Evolutionary conservation across 2,888 invertebrate species (phyloP).

Genomic region (Zaprionus bogoriensis): DNA sequence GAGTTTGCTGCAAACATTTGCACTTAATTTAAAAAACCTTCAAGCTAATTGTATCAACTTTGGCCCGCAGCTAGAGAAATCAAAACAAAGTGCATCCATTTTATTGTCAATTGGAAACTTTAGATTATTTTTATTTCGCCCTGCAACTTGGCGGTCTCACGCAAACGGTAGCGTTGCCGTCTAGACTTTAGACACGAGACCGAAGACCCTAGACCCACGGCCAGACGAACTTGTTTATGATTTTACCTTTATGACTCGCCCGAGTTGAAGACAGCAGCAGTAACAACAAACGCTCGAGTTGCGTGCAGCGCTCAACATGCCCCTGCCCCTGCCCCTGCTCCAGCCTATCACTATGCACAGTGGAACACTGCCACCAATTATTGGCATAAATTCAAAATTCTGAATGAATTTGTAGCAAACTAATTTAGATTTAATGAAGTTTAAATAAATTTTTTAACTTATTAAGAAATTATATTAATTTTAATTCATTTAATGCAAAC

Average conservation of each 20-base stretch:
- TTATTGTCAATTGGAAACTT: slow-evolving; percentile 28
- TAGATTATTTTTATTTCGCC: slow-evolving; percentile 49
- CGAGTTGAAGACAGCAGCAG: slow-evolving; percentile 43
- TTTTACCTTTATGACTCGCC: slow-evolving; percentile 56
- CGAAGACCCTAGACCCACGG: slow-evolving; percentile 48
- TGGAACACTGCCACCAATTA: too few relatives aligned
- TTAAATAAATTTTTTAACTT: too few relatives aligned
- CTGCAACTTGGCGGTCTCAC: slow-evolving; percentile 11
- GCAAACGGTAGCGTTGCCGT: slow-evolving; percentile 14
- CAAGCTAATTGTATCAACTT: slow-evolving; percentile 4
- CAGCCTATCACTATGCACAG: too few relatives aligned
- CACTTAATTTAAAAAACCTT: background rate
- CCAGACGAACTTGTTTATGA: slow-evolving; percentile 57
- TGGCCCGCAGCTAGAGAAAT: slow-evolving; percentile 11
- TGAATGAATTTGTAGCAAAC: too few relatives aligned
- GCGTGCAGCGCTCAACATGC: slow-evolving; percentile 48
- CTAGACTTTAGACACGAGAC: slow-evolving; percentile 1
- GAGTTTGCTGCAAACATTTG: background rate
- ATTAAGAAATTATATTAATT: too few relatives aligned
- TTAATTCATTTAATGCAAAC: too few relatives aligned
- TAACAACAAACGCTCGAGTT: slow-evolving; percentile 55
- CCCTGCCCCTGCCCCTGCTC: background rate
- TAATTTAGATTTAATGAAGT: too few relatives aligned
- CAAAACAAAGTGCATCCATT: slow-evolving; percentile 15
- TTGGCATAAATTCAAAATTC: too few relatives aligned